A percentile compares a stretch with the other conserved stretches of the same genome.
Evolutionary conservation across 2,888 invertebrate species (phyloP).

Genomic region (Limnephilus marmoratus): DNA sequence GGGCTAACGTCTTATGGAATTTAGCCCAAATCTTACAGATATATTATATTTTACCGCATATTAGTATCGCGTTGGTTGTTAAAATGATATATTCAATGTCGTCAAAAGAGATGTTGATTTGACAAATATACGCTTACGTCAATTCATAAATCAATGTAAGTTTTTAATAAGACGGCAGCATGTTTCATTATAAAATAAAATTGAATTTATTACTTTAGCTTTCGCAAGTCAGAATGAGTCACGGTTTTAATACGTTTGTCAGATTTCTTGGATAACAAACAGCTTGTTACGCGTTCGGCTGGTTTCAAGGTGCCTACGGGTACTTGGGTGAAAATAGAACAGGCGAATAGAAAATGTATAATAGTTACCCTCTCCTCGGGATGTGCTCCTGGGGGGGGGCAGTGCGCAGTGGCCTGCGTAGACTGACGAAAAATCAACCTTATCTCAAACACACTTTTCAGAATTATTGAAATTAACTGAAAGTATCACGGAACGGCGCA

Average conservation of each 20-base stretch:
- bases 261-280: not conserved
- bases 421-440: not conserved
- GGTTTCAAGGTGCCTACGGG: not conserved
- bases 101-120: not conserved
- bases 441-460: not conserved
- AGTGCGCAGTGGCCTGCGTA: not conserved
- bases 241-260: not conserved
- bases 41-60: not conserved
- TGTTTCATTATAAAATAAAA: not conserved
- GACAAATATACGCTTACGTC: not conserved
- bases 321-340: not conserved
- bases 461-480: not conserved
- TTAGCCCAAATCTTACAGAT: not conserved
- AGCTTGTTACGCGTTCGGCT: not conserved
- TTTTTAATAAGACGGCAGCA: not conserved
- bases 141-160: not conserved
- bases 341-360: not conserved
- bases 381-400: not conserved
- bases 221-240: not conserved
- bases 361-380: not conserved
- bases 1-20: too few relatives aligned
- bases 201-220: not conserved
- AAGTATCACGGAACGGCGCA: not conserved
- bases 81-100: not conserved
- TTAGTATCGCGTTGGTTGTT: not conserved